A percentile compares a stretch with the other conserved stretches of the same genome.
Evolutionary conservation across 2,888 invertebrate species (phyloP).

Genomic region (Euzophera pinguis): DNA sequence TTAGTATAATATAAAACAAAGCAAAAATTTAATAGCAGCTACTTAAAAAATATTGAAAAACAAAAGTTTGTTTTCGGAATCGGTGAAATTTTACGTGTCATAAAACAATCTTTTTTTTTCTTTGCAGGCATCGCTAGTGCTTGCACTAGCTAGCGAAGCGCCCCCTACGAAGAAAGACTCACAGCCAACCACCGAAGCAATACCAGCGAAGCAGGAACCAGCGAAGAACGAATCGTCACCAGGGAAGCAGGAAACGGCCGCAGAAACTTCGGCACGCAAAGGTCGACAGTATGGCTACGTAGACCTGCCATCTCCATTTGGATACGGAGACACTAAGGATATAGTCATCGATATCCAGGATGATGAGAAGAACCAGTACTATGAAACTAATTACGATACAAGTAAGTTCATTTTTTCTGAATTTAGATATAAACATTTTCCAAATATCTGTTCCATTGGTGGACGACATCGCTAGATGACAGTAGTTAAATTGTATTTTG

Average conservation of each 20-base stretch:
- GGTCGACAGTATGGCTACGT: conserved; percentile 46
- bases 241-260: not conserved
- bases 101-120: conserved; percentile 23
- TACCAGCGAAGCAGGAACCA: too few species aligned
- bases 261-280: conserved; percentile 30
- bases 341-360: conserved; percentile 86
- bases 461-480: not conserved
- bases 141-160: conserved; percentile 37
- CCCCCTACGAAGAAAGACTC: not conserved
- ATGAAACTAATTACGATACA: conserved; percentile 86
- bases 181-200: conserved; percentile 16
- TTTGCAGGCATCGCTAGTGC: conserved; percentile 60
- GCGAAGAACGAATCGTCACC: too few species aligned
- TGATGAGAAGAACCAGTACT: conserved; percentile 86
- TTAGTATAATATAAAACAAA: too few species aligned
- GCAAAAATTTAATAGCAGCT: too few species aligned
- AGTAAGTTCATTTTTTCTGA: conserved; percentile 77
- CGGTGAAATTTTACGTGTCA: too few species aligned
- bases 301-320: conserved; percentile 20
- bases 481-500: too few species aligned
- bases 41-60: too few species aligned
- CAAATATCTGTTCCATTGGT: not conserved
- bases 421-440: not conserved
- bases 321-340: conserved; percentile 70
- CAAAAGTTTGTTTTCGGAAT: too few species aligned